Conservation (phyloP, 2,888 invertebrate genomes). For the Baronia brevicornis region DNA sequence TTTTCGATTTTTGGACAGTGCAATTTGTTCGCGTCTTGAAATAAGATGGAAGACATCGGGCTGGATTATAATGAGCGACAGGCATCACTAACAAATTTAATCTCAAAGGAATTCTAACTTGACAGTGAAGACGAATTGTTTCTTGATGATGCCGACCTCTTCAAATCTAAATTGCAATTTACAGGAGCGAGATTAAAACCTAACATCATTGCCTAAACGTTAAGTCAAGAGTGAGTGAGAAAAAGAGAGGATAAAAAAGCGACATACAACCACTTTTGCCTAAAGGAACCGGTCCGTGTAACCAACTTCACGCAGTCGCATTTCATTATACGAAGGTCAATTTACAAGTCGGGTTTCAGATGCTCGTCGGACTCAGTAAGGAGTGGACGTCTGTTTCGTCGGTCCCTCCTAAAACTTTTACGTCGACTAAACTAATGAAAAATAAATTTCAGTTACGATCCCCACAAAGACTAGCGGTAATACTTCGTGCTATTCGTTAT, state of each 20-base stretch:
- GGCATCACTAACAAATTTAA: slow-evolving; percentile 10
- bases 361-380: slow-evolving; percentile 28
- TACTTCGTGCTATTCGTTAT: slow-evolving; percentile 1
- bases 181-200: slow-evolving; percentile 10
- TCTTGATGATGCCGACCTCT: slow-evolving; percentile 6
- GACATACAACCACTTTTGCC: slow-evolving; percentile 53
- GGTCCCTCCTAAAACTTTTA: slow-evolving; percentile 37
- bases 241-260: slow-evolving; percentile 34
- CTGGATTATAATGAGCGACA: not conserved
- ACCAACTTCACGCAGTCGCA: slow-evolving; percentile 55
- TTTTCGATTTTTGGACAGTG: too few relatives aligned
- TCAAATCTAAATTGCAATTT: slow-evolving; percentile 6
- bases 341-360: slow-evolving; percentile 31
- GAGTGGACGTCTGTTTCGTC: slow-evolving; percentile 30
- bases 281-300: slow-evolving; percentile 57
- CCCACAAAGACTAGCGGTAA: slow-evolving; percentile 3
- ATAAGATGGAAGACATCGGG: not conserved
- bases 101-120: slow-evolving; percentile 4
- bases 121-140: slow-evolving; percentile 8
- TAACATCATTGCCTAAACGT: slow-evolving; percentile 22
- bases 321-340: slow-evolving; percentile 65
- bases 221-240: slow-evolving; percentile 32
- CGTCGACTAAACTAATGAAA: slow-evolving; percentile 33
- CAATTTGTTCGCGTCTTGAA: too few relatives aligned
- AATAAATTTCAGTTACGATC: slow-evolving; percentile 19